Evolutionary conservation across 2,888 invertebrate species (phyloP).

Genomic region (Ochropleura leucogaster): DNA sequence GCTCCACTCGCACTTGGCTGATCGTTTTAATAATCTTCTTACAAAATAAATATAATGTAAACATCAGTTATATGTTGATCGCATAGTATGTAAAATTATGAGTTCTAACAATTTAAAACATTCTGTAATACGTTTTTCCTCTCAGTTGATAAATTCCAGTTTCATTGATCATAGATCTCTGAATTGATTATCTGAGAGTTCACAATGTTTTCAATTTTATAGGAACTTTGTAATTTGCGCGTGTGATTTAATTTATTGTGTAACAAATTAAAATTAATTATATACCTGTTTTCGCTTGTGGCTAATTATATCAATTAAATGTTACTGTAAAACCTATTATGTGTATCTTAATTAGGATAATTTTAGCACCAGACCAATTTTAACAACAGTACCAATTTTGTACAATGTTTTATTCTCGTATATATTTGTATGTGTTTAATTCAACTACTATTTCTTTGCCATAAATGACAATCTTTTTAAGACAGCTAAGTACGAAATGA

Average conservation of each 20-base stretch:
- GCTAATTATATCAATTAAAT: too few species aligned
- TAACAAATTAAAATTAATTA: neutral
- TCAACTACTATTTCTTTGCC: neutral
- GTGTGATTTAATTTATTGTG: constrained; percentile 18
- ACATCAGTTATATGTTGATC: neutral
- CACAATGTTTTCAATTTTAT: constrained; percentile 7
- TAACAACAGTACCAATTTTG: neutral
- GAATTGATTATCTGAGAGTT: neutral
- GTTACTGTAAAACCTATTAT: too few species aligned
- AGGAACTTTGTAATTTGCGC: neutral
- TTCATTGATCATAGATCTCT: neutral
- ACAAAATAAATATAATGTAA: too few species aligned
- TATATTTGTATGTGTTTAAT: neutral
- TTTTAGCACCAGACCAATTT: constrained; percentile 17
- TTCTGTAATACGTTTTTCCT: neutral
- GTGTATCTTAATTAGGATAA: constrained; percentile 5
- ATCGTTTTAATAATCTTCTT: too few species aligned
- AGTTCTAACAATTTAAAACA: neutral
- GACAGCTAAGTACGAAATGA: neutral
- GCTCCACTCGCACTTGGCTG: too few species aligned
- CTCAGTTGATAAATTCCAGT: neutral
- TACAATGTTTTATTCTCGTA: neutral
- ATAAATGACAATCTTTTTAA: constrained; percentile 23
- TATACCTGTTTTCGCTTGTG: too few species aligned
- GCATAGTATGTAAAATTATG: constrained; percentile 8